Conservation (phyloP, 1,140 invertebrate species). For the Drosophila virilis region DNA sequence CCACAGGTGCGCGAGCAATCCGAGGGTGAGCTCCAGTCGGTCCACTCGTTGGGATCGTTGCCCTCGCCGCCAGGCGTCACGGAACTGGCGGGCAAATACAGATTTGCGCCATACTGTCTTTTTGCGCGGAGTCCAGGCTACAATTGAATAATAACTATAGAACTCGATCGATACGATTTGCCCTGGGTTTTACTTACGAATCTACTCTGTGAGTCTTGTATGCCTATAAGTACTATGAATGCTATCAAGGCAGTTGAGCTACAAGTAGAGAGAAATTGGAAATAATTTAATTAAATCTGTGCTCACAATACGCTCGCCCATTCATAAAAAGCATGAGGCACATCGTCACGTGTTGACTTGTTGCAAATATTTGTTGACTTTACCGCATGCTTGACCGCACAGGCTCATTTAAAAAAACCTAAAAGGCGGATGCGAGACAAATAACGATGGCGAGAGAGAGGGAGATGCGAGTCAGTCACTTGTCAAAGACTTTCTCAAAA, state of each 20-base stretch:
- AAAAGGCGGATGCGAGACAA: constrained; percentile 5
- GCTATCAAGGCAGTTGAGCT: constrained; percentile 83
- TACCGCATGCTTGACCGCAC: constrained; percentile 50
- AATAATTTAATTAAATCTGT: constrained; percentile 50
- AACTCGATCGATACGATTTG: not conserved
- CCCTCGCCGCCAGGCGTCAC: constrained; percentile 88
- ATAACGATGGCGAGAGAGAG: not conserved
- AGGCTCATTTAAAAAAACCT: constrained; percentile 28
- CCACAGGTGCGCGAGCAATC: constrained; percentile 94
- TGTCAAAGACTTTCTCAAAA: constrained; percentile 66
- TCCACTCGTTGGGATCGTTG: constrained; percentile 86
- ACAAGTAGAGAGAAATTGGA: constrained; percentile 42
- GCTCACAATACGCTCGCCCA: constrained; percentile 23
- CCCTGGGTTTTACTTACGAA: constrained; percentile 69
- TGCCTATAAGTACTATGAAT: constrained; percentile 72
- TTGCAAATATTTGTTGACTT: constrained; percentile 77
- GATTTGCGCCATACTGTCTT: constrained; percentile 89
- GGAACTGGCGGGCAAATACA: constrained; percentile 88
- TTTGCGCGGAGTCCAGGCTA: constrained; percentile 88
- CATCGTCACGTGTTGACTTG: constrained; percentile 76
- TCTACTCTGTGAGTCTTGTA: constrained; percentile 74
- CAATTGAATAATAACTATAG: not conserved
- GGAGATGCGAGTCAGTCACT: constrained; percentile 36
- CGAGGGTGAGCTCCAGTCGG: constrained; percentile 90
- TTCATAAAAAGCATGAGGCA: constrained; percentile 53